Percentiles rank a stretch among this genome's conserved stretches.
phyloP scores from a whole-genome alignment of 2,888 invertebrate species.

The Cylloceria caligata region DNA sequence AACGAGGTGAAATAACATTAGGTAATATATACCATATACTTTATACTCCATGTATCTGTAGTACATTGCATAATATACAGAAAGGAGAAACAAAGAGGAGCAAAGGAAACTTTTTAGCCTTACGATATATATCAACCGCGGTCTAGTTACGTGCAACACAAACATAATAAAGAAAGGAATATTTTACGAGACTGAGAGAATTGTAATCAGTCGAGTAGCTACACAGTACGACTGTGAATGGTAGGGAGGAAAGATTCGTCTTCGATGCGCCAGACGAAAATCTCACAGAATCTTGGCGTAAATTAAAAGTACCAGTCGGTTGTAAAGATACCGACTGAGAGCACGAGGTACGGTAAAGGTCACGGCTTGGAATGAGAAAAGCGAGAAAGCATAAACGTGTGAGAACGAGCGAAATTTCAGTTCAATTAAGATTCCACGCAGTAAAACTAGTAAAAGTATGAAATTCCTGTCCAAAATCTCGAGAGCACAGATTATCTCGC shows the following conservation, averaged over 20 bases:
- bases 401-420: constrained; percentile 58
- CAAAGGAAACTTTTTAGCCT: constrained; percentile 52
- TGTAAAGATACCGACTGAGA: constrained; percentile 17
- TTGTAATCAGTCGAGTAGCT: constrained; percentile 54
- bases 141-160: constrained; percentile 59
- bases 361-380: constrained; percentile 45
- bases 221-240: constrained; percentile 28
- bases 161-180: constrained; percentile 55
- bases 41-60: constrained; percentile 12
- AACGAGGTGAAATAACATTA: constrained; percentile 57
- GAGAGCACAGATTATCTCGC: constrained; percentile 22
- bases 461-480: constrained; percentile 5
- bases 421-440: constrained; percentile 61
- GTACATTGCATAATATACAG: constrained; percentile 22
- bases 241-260: constrained; percentile 42
- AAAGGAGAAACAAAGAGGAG: not conserved
- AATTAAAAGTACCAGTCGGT: constrained; percentile 54
- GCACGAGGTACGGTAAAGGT: constrained; percentile 4
- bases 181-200: constrained; percentile 50
- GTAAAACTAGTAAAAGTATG: constrained; percentile 44
- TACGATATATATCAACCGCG: constrained; percentile 54
- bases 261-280: constrained; percentile 16
- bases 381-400: constrained; percentile 35
- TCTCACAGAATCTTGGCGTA: constrained; percentile 40
- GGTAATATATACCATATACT: constrained; percentile 31